These are phyloP conservation scores for Apogon hyalosoma DNA, from an alignment of 2,797 vertebrate species.

Conservation along the genomic window DNA sequence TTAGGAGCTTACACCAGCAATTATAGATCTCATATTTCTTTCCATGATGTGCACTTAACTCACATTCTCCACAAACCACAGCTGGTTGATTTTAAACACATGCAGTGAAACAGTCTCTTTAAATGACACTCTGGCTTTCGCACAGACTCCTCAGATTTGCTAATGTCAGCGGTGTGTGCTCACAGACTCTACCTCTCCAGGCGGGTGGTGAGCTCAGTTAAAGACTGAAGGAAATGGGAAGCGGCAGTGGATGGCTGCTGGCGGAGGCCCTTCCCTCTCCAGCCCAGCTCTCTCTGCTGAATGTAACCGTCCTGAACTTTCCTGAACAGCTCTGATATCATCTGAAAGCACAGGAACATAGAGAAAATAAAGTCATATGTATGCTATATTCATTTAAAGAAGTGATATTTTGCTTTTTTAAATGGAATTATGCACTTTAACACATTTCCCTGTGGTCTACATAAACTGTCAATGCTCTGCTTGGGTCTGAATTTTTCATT, in stretches of 20 bases:
- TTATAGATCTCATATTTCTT: conserved; percentile 5
- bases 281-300: conserved; percentile 78
- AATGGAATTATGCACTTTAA: too few relatives aligned
- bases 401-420: too few relatives aligned
- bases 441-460: too few relatives aligned
- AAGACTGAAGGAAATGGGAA: conserved; percentile 88
- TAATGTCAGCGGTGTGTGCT: background rate
- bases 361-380: background rate
- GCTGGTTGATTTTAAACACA: conserved; percentile 13
- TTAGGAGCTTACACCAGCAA: background rate
- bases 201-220: conserved; percentile 87
- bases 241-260: conserved; percentile 83
- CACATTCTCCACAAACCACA: conserved; percentile 13
- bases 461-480: too few relatives aligned
- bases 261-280: conserved; percentile 76
- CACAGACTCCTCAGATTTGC: background rate
- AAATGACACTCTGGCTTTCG: background rate
- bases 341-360: conserved; percentile 68
- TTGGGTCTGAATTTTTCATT: too few relatives aligned
- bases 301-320: conserved; percentile 80
- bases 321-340: conserved; percentile 88
- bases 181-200: conserved; percentile 85
- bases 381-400: background rate
- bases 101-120: background rate
- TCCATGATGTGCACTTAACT: conserved; percentile 14